A percentile compares a stretch with the other conserved stretches of the same genome.
These are phyloP conservation scores for Urocynchramus pylzowi DNA, from an alignment of 2,113 vertebrate genomes.

Conservation along the genomic window DNA sequence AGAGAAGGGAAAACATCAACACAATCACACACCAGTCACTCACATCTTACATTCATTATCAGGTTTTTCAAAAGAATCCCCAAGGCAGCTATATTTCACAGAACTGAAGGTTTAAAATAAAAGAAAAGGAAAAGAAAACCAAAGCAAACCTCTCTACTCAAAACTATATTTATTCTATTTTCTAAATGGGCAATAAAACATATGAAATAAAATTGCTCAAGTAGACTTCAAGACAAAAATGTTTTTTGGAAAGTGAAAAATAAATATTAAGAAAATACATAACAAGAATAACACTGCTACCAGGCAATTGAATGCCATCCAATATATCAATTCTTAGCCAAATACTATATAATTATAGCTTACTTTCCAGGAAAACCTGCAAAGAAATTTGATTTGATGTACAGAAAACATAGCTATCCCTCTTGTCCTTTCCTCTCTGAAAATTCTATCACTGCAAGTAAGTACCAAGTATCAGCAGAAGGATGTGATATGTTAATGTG, in stretches of 20 bases:
- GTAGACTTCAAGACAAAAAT: background rate
- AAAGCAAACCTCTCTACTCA: background rate
- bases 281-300: conserved; percentile 8
- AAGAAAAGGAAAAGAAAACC: conserved; percentile 5
- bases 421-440: background rate
- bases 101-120: conserved; percentile 59
- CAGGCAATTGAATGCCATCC: background rate
- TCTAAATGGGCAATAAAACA: conserved; percentile 28
- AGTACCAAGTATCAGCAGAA: conserved; percentile 40
- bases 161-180: conserved; percentile 50
- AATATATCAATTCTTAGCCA: background rate
- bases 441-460: background rate
- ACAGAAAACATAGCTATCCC: background rate
- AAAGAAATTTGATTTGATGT: background rate
- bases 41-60: conserved; percentile 63
- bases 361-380: background rate
- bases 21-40: conserved; percentile 51
- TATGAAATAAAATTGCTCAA: conserved; percentile 10
- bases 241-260: background rate
- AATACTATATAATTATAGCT: background rate
- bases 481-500: conserved; percentile 38
- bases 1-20: conserved; percentile 54
- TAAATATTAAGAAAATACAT: background rate
- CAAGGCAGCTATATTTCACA: conserved; percentile 51
- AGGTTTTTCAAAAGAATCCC: conserved; percentile 71